Evolutionary conservation across 2,797 vertebrate species (phyloP), one percentile per base, ranked within the genome.

Genomic region (Danio tinwini): DNA sequence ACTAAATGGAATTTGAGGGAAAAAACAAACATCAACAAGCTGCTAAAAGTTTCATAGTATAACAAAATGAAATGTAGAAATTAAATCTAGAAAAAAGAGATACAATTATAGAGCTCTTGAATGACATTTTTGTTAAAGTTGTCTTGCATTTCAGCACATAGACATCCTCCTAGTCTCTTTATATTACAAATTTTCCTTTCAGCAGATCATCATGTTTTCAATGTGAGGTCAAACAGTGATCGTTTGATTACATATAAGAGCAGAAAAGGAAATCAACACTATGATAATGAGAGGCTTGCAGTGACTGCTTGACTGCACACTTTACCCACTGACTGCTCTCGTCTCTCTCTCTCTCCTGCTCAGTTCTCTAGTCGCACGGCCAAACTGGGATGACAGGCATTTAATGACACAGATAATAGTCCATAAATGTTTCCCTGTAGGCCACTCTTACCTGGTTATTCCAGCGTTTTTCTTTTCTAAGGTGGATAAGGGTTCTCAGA

Each of bases 351-450:
- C 53, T 62, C 77, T 53, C 58, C 45, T 17, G 10, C 40, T 49
- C 65, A 45, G 67, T 68, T 76, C 78, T 84, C 78, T 68, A 77
- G 78, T 84, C 81, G 63, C 80, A 40, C 88, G 74, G 84, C 87
- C 89, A 84, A 85, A 86, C 88, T 84, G 86, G 87, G 86, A 55
- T 80, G 75, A 85, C 82, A 87, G 79, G 77, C 59, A 75, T 87
- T 82, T 82, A 87, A 83, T 78, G 81, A 88, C 82, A 80, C 76
- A 72, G 73, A 88, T 78, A 83, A 90, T 82, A 83, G 85, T 78
- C 87, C 85, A 87, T 85, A 88, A 78, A 78, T 71, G 76, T 83
- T 84, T 63, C 84, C 81, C 59, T 78, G 81, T 80, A 67, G 84
- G 83, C 84, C 87, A 52, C 83, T 83, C 14, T 69, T 29, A 73